These are phyloP conservation scores for Sceloporus undulatus DNA, from an alignment of 2,113 vertebrate genomes.

Conservation along the genomic window DNA sequence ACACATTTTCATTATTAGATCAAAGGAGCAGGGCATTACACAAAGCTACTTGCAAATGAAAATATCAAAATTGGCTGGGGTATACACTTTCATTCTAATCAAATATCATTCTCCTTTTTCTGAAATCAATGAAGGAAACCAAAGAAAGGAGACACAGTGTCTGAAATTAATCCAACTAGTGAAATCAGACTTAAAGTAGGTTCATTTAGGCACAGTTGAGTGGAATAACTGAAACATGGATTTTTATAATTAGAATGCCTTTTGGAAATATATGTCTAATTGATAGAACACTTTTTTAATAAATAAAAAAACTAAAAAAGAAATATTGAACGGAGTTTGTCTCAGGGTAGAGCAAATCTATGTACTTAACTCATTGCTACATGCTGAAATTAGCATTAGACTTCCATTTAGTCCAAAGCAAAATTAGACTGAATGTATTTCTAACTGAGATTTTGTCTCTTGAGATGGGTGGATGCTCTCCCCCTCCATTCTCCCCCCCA, in stretches of 20 bases:
- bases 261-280: constrained; percentile 38
- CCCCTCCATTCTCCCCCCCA: neutral
- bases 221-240: constrained; percentile 53
- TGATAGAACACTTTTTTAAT: constrained; percentile 16
- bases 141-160: constrained; percentile 53
- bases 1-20: constrained; percentile 72
- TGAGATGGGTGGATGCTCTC: neutral
- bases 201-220: constrained; percentile 51
- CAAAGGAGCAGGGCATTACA: constrained; percentile 62
- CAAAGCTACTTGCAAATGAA: constrained; percentile 64
- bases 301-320: neutral
- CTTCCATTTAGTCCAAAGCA: neutral
- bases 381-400: constrained; percentile 7
- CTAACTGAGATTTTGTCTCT: constrained; percentile 25
- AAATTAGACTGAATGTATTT: neutral
- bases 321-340: constrained; percentile 26
- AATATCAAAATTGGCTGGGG: constrained; percentile 67
- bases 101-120: constrained; percentile 54
- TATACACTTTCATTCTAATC: constrained; percentile 62
- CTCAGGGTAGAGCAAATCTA: neutral
- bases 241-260: constrained; percentile 57
- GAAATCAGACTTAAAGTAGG: constrained; percentile 60
- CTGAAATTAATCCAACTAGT: constrained; percentile 63
- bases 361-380: constrained; percentile 21
- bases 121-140: constrained; percentile 68